Percentiles rank a stretch among this genome's conserved stretches.
phyloP scores from a whole-genome alignment of 2,113 vertebrate species.

The Heloderma charlesbogerti region DNA sequence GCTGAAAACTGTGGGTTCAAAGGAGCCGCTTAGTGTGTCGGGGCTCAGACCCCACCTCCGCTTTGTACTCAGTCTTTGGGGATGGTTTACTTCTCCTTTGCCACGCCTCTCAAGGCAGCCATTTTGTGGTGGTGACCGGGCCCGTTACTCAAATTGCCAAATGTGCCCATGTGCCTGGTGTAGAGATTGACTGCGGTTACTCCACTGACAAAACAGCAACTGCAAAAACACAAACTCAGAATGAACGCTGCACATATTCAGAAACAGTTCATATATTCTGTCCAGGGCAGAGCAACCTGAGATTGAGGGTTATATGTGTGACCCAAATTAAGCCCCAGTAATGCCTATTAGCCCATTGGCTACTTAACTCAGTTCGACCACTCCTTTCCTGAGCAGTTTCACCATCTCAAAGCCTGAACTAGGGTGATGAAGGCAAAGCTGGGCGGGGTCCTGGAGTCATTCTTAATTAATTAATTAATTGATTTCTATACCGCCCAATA shows the following conservation, averaged over 20 bases:
- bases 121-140: not conserved
- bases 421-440: not conserved
- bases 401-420: not conserved
- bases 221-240: not conserved
- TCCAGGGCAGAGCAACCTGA: not conserved
- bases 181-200: not conserved
- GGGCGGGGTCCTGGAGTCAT: too few relatives aligned
- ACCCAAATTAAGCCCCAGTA: not conserved
- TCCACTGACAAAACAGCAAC: not conserved
- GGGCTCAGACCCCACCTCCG: too few relatives aligned
- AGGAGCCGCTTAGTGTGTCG: too few relatives aligned
- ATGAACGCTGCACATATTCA: not conserved
- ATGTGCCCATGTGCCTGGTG: too few relatives aligned
- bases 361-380: not conserved
- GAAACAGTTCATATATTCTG: not conserved
- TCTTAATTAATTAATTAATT: too few relatives aligned
- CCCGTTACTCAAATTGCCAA: too few relatives aligned
- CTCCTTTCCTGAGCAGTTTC: not conserved
- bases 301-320: not conserved
- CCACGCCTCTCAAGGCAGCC: too few relatives aligned
- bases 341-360: not conserved
- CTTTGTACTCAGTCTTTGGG: too few relatives aligned
- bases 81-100: too few relatives aligned
- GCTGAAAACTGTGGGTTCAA: too few relatives aligned
- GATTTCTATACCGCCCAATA: too few relatives aligned